Conservation (phyloP, 37 sponge, comb jelly and placozoan genomes). For the Spongilla lacustris region DNA sequence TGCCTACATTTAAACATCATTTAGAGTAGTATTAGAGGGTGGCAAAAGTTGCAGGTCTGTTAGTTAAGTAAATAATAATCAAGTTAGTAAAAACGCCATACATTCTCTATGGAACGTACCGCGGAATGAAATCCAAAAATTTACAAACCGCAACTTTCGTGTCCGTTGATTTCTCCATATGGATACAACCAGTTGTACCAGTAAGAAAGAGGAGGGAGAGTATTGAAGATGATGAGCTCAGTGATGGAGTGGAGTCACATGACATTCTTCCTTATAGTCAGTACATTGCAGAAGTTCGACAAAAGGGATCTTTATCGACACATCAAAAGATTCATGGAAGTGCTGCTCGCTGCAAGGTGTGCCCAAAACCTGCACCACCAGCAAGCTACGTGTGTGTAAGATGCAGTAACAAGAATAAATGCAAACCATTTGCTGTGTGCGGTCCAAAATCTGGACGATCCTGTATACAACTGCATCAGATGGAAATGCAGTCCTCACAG, state of each 20-base stretch:
- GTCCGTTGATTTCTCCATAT: too few species aligned
- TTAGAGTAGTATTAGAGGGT: too few species aligned
- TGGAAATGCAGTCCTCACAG: background rate
- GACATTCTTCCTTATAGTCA: background rate
- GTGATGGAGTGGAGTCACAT: constrained; percentile 1
- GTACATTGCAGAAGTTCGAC: background rate
- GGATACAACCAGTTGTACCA: background rate
- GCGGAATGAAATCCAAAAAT: too few species aligned
- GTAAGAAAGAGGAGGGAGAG: background rate
- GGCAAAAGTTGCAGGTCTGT: too few species aligned
- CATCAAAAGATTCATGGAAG: background rate
- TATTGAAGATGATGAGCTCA: background rate
- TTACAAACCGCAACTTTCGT: too few species aligned
- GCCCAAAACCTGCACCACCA: background rate
- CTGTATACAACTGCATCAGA: background rate
- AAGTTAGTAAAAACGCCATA: too few species aligned
- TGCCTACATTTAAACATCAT: too few species aligned
- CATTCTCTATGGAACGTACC: too few species aligned
- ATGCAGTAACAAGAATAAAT: background rate
- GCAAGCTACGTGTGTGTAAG: constrained; percentile 1
- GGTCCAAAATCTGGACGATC: background rate
- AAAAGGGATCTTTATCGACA: background rate
- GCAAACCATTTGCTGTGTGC: background rate
- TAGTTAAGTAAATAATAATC: too few species aligned
- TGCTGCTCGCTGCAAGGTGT: background rate